These are phyloP conservation scores for Balearica regulorum DNA, from an alignment of 2,797 vertebrate genomes.

Conservation along the genomic window DNA sequence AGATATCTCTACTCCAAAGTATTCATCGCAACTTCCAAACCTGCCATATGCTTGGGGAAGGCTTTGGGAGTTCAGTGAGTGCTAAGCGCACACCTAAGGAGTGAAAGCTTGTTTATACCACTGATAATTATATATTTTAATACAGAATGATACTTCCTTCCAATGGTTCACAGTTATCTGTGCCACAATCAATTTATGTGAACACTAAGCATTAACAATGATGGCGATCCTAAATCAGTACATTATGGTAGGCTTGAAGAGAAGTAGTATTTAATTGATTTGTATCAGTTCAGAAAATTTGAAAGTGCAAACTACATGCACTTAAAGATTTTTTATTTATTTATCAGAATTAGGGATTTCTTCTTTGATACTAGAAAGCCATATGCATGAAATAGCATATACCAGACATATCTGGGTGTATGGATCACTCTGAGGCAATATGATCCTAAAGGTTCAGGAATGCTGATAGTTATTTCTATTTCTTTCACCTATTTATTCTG, in stretches of 20 bases:
- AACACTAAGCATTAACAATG: background rate
- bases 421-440: background rate
- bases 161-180: background rate
- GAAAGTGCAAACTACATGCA: background rate
- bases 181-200: background rate
- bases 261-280: background rate
- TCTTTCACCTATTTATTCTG: background rate
- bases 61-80: background rate
- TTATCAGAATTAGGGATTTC: background rate
- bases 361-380: background rate
- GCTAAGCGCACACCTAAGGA: background rate
- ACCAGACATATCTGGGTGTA: background rate
- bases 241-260: background rate
- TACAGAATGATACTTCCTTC: background rate
- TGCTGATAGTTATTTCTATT: background rate
- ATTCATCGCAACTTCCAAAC: background rate
- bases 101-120: background rate
- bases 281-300: background rate
- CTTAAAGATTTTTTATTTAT: background rate
- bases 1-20: background rate
- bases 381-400: background rate
- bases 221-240: background rate
- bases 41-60: background rate
- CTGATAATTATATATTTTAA: background rate
- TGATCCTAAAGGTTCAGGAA: background rate